Evolutionary conservation across 2,888 invertebrate genomes (phyloP).

Genomic region (Sipunculus nudus): DNA sequence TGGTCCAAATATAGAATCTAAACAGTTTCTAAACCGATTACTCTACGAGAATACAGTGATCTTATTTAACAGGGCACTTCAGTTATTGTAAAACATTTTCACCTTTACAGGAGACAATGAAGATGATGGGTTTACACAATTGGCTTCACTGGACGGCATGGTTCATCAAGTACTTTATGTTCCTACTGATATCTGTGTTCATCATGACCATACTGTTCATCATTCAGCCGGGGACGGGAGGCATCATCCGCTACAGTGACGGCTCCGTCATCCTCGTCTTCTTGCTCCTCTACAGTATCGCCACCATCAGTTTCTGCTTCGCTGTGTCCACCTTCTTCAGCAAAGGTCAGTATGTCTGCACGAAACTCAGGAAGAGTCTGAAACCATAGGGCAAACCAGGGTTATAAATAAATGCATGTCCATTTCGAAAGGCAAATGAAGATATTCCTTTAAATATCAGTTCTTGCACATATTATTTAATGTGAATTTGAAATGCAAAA

Average conservation of each 20-base stretch:
- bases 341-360: conserved; percentile 75
- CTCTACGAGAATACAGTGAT: background rate
- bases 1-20: too few relatives aligned
- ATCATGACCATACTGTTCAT: conserved; percentile 62
- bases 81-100: background rate
- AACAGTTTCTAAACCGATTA: background rate
- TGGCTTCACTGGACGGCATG: conserved; percentile 86
- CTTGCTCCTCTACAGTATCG: conserved; percentile 75
- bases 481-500: too few relatives aligned
- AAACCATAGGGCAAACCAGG: too few relatives aligned
- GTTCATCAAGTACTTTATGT: conserved; percentile 80
- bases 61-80: background rate
- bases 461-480: too few relatives aligned
- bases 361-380: too few relatives aligned
- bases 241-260: conserved; percentile 76
- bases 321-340: conserved; percentile 81
- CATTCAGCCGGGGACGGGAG: conserved; percentile 40
- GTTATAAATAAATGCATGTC: too few relatives aligned
- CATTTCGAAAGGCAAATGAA: too few relatives aligned
- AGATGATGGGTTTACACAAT: conserved; percentile 84
- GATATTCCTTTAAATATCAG: too few relatives aligned
- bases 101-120: conserved; percentile 80
- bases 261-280: conserved; percentile 76
- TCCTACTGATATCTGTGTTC: conserved; percentile 72
- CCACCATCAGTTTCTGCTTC: conserved; percentile 80